These are phyloP conservation scores for Penelope pileata DNA, from an alignment of 2,113 vertebrate genomes.

Conservation along the genomic window DNA sequence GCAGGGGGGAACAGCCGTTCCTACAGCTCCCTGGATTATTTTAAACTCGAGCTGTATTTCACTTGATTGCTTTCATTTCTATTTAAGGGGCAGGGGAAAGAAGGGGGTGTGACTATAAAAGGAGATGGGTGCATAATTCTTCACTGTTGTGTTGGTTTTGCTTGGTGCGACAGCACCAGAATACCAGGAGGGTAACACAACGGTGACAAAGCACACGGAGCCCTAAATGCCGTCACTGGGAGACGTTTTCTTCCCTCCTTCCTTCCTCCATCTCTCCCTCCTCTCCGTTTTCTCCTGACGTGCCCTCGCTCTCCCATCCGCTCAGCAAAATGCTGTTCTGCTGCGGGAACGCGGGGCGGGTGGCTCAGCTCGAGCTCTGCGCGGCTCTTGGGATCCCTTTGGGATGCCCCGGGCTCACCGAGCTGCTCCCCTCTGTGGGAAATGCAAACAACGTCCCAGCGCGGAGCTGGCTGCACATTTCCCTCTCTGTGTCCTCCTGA, in stretches of 20 bases:
- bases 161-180: background rate
- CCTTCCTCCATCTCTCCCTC: background rate
- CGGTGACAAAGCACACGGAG: background rate
- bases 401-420: background rate
- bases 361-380: too few species aligned
- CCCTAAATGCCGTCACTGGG: background rate
- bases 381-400: too few species aligned
- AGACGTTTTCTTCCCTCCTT: background rate
- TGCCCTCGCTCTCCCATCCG: background rate
- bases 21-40: constrained; percentile 19
- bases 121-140: background rate
- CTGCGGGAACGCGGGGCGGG: too few species aligned
- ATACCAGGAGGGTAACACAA: background rate
- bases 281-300: background rate
- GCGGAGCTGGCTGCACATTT: background rate
- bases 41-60: constrained; percentile 10
- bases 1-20: background rate
- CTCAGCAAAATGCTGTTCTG: background rate
- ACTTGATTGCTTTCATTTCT: constrained; percentile 43
- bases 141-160: background rate
- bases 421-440: background rate
- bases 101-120: constrained; percentile 40
- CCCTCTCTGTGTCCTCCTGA: background rate
- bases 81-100: constrained; percentile 34
- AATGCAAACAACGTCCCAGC: background rate